Evolutionary conservation across 2,797 vertebrate species (phyloP).

Genomic region (Avahi laniger): DNA sequence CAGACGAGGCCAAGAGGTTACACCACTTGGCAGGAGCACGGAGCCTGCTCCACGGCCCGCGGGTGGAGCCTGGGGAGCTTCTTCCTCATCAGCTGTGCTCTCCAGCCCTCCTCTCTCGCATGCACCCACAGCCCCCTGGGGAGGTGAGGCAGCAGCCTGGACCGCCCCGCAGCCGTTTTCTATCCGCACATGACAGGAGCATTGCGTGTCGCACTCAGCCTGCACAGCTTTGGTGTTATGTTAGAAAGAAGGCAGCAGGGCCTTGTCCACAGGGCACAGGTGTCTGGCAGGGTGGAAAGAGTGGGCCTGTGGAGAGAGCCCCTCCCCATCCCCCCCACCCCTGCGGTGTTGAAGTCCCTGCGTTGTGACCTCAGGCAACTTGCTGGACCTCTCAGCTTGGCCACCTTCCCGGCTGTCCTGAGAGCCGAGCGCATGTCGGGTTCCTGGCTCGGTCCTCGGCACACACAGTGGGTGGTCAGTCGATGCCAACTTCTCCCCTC

Average conservation of each 20-base stretch:
- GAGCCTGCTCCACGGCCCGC: not conserved
- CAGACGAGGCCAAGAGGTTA: not conserved
- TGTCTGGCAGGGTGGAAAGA: not conserved
- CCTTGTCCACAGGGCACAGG: fast-evolving
- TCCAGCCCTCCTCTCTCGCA: fast-evolving
- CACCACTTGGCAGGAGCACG: not conserved
- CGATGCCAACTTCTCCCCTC: not conserved
- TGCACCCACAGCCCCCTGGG: fast-evolving
- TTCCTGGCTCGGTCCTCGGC: not conserved
- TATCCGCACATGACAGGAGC: fast-evolving
- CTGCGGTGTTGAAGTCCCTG: not conserved
- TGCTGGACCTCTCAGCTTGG: not conserved
- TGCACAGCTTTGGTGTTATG: fast-evolving
- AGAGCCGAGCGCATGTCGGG: fast-evolving
- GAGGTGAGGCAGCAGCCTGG: too few relatives aligned
- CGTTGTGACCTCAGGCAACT: not conserved
- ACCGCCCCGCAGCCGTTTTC: fast-evolving
- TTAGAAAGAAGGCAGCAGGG: not conserved
- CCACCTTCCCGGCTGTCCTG: not conserved
- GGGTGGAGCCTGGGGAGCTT: too few relatives aligned
- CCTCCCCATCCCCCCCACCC: too few relatives aligned
- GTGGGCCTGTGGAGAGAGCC: not conserved
- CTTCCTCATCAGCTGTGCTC: too few relatives aligned
- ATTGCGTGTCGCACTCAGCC: fast-evolving
- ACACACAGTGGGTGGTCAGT: fast-evolving